Evolutionary conservation across 1,140 invertebrate species (phyloP).

Genomic region (Megalopta genalis): DNA sequence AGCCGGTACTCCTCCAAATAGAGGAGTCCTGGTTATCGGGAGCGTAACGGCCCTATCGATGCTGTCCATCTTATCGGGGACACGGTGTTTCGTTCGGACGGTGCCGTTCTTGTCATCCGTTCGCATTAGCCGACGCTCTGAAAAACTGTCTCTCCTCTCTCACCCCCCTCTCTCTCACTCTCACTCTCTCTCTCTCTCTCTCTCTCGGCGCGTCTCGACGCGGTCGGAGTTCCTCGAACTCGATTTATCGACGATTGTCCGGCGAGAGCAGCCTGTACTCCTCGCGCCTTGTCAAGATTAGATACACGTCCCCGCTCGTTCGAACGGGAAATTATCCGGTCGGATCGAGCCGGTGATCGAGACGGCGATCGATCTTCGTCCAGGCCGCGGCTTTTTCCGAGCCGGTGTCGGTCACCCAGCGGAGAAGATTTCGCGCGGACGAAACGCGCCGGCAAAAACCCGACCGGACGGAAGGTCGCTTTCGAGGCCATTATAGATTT

Average conservation of each 20-base stretch:
- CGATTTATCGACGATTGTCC: conserved; percentile 48
- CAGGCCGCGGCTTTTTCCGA: conserved; percentile 1
- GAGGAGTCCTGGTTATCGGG: conserved; percentile 18
- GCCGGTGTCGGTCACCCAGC: conserved; percentile 26
- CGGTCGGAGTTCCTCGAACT: conserved; percentile 11
- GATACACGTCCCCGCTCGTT: conserved; percentile 48
- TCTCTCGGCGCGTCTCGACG: not conserved
- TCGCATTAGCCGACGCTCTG: not conserved
- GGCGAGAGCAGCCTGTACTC: not conserved
- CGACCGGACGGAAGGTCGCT: conserved; percentile 12
- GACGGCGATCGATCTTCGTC: conserved; percentile 45
- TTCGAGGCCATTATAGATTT: conserved; percentile 65
- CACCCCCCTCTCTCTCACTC: no score
- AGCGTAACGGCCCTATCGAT: conserved; percentile 20
- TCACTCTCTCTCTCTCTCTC: no score
- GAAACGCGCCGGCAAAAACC: conserved; percentile 31
- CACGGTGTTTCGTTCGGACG: conserved; percentile 21
- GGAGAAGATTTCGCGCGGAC: not conserved
- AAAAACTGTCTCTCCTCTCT: not conserved
- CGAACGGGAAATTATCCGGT: conserved; percentile 58
- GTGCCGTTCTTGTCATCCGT: conserved; percentile 11
- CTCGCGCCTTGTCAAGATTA: conserved; percentile 55
- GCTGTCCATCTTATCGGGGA: conserved; percentile 42
- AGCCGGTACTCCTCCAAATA: not conserved
- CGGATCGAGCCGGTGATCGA: conserved; percentile 39